Base-by-base conservation (phyloP, 1,140 invertebrate species). In the Adelges cooleyi region DNA sequence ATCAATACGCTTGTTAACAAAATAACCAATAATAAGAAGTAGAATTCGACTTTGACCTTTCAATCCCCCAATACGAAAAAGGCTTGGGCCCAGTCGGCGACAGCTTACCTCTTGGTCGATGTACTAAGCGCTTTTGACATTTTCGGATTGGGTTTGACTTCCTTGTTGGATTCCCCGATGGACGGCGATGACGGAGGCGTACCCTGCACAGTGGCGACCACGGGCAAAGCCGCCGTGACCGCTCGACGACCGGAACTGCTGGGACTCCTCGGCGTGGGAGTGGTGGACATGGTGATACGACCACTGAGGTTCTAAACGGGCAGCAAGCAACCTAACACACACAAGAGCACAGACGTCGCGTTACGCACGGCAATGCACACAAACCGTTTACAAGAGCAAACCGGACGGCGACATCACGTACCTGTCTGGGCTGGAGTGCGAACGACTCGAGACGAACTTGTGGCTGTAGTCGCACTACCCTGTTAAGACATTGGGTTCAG, bases 121-220 rank as follows among this genome's bases (percentile, higher is more conserved):
- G 91, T 94, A 65, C 89, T 90, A 62, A 95, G 77, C 69, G 90
- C 89, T 79, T 95, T 95, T 0, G 91, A 94, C 86, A 94, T 94
- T 77, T 92, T 94, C 38, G 89, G 86, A 78, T 90, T 92, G 48
- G 89, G 83, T 80, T 90, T 92, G 52, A 84, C 78, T 76, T 92
- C 89, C 75, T 90, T 90, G 68, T 82, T 80, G 69, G 90, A 85
- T 76, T 86, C 86, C 10, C 67, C 66, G 25, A 68, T 67, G 53
- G 70, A 69, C 9, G 70, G 68, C 4, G 71, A 53, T 17, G 66
- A 49, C n/a, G 70, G 69, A 6, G 71, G 67, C 62, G 68, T 69
- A 38, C 69, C 68, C 53, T 62, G 56, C 10, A 62, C 56, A 15
- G 56, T 13, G 15, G 42, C 69, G 1, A 62, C 54, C 2, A 49